phyloP scores from a whole-genome alignment of 2,113 vertebrate genomes.

The Coptodon bakossiorum region DNA sequence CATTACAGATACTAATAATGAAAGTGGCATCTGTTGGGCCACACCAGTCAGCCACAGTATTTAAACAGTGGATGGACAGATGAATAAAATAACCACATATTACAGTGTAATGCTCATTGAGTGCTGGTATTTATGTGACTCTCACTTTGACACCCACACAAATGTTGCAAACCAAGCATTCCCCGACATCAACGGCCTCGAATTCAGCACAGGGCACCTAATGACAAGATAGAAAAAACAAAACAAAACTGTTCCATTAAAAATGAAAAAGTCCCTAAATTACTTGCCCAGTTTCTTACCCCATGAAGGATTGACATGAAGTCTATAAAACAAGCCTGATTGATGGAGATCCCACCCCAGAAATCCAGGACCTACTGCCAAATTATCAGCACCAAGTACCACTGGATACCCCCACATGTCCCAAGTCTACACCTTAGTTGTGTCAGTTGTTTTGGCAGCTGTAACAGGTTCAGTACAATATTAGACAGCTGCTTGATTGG shows the following conservation, averaged over 20 bases:
- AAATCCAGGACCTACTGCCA: neutral
- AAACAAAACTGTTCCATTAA: neutral
- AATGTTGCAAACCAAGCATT: neutral
- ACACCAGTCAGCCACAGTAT: neutral
- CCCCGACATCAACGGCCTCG: neutral
- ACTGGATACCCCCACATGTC: neutral
- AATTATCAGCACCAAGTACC: neutral
- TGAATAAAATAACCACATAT: neutral
- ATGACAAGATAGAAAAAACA: neutral
- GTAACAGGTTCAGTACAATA: neutral
- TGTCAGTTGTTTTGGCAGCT: neutral
- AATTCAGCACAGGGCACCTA: neutral
- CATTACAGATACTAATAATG: neutral
- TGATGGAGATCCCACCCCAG: accelerated
- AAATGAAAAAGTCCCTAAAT: neutral
- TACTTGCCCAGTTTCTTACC: neutral
- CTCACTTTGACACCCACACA: neutral
- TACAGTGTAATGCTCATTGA: neutral
- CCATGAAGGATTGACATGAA: neutral
- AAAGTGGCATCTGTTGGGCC: neutral
- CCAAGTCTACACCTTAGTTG: neutral
- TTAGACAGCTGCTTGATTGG: neutral
- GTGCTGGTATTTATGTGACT: neutral
- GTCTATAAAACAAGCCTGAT: neutral
- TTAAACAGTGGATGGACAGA: neutral